phyloP scores from a whole-genome alignment of 2,113 vertebrate species.

The Corythaeola cristata region DNA sequence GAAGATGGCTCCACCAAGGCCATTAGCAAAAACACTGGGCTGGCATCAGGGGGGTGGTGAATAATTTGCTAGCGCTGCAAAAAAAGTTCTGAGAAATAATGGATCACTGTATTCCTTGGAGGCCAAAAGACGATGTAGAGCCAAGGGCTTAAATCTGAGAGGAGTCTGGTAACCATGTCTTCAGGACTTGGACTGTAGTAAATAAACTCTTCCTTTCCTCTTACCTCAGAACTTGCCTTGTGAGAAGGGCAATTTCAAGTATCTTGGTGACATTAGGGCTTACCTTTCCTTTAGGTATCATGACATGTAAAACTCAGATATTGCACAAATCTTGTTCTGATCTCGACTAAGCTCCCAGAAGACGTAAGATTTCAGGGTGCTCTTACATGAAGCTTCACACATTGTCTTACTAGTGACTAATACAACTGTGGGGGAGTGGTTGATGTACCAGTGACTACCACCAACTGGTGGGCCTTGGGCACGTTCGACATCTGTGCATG shows the following conservation, averaged over 20 bases:
- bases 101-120: not conserved
- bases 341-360: not conserved
- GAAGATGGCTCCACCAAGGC: not conserved
- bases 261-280: not conserved
- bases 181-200: not conserved
- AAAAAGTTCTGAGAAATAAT: not conserved
- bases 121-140: not conserved
- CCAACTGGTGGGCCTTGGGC: not conserved
- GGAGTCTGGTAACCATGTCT: not conserved
- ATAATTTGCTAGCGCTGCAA: not conserved
- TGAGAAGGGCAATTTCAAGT: not conserved
- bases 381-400: not conserved
- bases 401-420: not conserved
- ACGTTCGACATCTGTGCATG: fast-evolving
- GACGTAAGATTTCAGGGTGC: not conserved
- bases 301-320: not conserved
- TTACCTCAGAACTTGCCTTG: not conserved
- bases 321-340: not conserved
- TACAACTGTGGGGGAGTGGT: not conserved
- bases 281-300: not conserved
- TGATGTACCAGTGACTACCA: not conserved
- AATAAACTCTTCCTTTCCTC: not conserved
- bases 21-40: not conserved
- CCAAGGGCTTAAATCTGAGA: not conserved
- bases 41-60: not conserved